Evolutionary conservation across 2,113 vertebrate species (phyloP), one percentile per base, ranked within the genome.

Genomic region (Deroptyus accipitrinus): DNA sequence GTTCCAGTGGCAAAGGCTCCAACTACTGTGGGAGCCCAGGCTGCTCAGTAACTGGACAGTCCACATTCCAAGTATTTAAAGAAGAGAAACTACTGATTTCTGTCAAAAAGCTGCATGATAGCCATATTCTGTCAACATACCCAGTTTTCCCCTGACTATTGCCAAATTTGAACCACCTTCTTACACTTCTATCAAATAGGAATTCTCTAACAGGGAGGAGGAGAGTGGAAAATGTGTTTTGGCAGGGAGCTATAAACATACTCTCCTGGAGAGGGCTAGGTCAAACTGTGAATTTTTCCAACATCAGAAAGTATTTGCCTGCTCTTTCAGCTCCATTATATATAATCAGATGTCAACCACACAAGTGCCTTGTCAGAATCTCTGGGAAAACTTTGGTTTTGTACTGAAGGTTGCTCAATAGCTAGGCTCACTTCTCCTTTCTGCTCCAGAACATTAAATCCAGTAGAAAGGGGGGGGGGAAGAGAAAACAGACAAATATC

Each of bases 21-120:
- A 49, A 57, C 27, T 82, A 17, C 37, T 87, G 39, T 51, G 13
- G 25, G n/a, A 89, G 35, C 16, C 7, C 30, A 75, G 64, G 19
- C 17, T 82, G 30, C 37, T 46, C 1, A 0, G 24, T n/a, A 41
- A 39, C 25, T 37, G 31, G 10, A 54, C 3, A 59, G 13, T 33
- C 44, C 69, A 22, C 0, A 2, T 72, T 80, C 13, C 37, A 11
- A 20, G 2, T 19, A 46, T 39, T 80, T 64, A 66, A 73, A 68
- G 17, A 49, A 8, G 8, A 51, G 14, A 80, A 88, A 69, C 3
- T 15, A 51, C 7, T 0, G 1, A 46, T 68, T 94, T 76, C 24
- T 75, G 11, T 51, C 16, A 41, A 64, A 79, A 54, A 78, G 4
- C 11, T 57, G 4, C 70, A 66, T 9, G 15, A 55, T 16, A 67